Evolutionary conservation across 1,140 invertebrate species (phyloP), one percentile per base, ranked within the genome.

Genomic region (Parapsyche elsis): DNA sequence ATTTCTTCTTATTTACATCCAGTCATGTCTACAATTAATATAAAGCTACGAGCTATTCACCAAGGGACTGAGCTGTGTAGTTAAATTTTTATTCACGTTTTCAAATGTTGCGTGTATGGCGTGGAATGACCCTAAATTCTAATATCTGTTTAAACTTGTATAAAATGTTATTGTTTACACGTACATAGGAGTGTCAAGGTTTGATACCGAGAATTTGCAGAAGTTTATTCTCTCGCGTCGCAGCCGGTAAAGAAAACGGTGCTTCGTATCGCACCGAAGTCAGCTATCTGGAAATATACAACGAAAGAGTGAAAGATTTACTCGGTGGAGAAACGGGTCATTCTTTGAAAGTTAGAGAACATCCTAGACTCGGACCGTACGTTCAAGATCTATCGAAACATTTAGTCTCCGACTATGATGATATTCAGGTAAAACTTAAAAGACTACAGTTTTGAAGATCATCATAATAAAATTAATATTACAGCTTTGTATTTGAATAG

Each of bases 251-350:
- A 84, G 94, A 96, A 85, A 92, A 92, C 30, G 94, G 94, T 5
- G 94, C 94, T 0, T 96, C 94, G 0, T 95, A 95, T 85, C 90
- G 94, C 80, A 95, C 94, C 0, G 94, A 95, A 85, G 95, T 95
- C 80, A 95, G 93, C 85, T 95, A 97, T 89, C 87, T 98, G 79
- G 96, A 97, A 89, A 97, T 97, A 81, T 97, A 98, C 87, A 97
- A 97, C 85, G 96, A 98, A 87, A 90, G 94, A 78, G 95, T 98
- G 0, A 94, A 95, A 87, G 98, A 97, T 88, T 88, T 97, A 53
- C 87, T 97, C 9, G 93, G 94, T 16, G 88, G 90, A 75, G 91
- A 91, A 81, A 90, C 88, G 5, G 92, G 92, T 1, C 92, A 95
- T 85, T 92, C 92, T 16, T 88, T 99, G 5, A 90, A 93, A 84